phyloP scores from a whole-genome alignment of 2,797 vertebrate species.

The Euphonia xanthogaster region DNA sequence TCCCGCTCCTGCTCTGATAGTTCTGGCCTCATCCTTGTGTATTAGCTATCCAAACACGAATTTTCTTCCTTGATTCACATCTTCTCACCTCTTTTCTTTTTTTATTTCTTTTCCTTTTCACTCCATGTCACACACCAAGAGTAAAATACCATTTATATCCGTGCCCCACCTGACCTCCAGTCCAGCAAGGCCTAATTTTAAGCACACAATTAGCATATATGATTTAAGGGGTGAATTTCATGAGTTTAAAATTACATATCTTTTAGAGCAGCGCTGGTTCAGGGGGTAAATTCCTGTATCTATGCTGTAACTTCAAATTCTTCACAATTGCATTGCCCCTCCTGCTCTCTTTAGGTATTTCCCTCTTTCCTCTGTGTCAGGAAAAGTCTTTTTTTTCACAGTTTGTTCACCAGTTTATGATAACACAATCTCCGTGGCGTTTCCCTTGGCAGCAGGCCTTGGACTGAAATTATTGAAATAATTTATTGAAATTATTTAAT shows the following conservation, averaged over 20 bases:
- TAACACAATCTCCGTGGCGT: neutral
- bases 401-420: constrained; percentile 1
- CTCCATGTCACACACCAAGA: rapidly evolving
- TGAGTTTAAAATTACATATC: neutral
- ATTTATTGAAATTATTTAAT: neutral
- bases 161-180: neutral
- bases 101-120: neutral
- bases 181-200: neutral
- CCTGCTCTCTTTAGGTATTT: neutral
- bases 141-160: neutral
- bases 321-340: neutral
- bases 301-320: neutral
- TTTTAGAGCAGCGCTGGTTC: neutral
- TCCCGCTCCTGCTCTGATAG: neutral
- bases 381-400: neutral
- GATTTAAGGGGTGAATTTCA: neutral
- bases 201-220: neutral
- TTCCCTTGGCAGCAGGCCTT: neutral
- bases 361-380: neutral
- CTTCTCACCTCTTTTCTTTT: neutral
- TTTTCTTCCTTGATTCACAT: neutral
- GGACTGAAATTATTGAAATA: neutral
- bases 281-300: neutral
- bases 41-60: neutral
- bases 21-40: neutral